A percentile compares a stretch with the other conserved stretches of the same genome.
Evolutionary conservation across 2,113 vertebrate species (phyloP).

Genomic region (Chionis minor): DNA sequence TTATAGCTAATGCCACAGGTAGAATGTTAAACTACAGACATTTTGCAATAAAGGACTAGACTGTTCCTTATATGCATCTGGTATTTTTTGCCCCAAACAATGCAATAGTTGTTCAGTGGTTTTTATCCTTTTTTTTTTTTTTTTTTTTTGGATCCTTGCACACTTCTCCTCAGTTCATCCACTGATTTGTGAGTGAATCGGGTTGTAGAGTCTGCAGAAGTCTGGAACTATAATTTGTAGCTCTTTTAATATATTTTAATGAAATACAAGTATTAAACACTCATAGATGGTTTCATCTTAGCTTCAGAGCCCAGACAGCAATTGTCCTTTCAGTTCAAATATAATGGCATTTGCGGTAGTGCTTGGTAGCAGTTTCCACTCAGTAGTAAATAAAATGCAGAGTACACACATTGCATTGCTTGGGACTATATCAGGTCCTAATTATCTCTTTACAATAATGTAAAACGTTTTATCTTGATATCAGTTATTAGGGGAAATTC

Average conservation of each 20-base stretch:
- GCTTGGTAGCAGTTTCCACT: neutral
- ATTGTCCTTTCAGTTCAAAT: neutral
- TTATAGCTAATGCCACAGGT: constrained; percentile 73
- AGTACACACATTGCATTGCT: neutral
- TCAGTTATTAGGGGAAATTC: neutral
- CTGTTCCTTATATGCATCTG: constrained; percentile 32
- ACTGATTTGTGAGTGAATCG: neutral
- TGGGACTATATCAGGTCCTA: neutral
- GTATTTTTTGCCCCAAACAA: constrained; percentile 38
- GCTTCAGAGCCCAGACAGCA: neutral
- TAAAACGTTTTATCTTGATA: neutral
- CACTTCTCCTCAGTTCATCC: constrained; percentile 10
- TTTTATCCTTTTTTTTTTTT: neutral
- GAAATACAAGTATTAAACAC: neutral
- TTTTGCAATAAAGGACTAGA: constrained; percentile 66
- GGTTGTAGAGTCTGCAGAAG: neutral
- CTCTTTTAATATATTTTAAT: neutral
- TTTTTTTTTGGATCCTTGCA: neutral
- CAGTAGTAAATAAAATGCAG: neutral
- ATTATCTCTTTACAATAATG: neutral
- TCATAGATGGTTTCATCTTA: neutral
- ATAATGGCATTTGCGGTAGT: neutral
- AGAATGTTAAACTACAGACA: constrained; percentile 65
- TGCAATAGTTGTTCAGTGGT: neutral
- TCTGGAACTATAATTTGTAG: neutral